Evolutionary conservation across 2,113 vertebrate genomes (phyloP).

Genomic region (Nothocercus julius): DNA sequence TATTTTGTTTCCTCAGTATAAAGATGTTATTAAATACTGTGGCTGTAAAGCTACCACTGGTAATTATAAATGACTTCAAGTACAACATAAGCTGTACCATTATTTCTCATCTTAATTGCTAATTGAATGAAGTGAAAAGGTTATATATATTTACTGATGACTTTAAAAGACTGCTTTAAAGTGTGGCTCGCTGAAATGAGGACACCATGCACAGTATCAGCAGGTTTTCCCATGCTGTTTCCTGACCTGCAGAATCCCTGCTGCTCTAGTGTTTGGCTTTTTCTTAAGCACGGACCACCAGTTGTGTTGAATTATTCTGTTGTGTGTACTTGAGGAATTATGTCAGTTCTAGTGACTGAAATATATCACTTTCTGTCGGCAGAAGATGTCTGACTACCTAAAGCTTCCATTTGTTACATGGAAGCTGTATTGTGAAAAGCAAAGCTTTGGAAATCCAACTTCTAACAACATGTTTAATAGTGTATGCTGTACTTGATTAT

Average conservation of each 20-base stretch:
- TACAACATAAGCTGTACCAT: background rate
- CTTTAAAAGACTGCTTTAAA: background rate
- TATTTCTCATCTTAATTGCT: background rate
- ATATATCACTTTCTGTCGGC: background rate
- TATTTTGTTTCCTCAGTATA: background rate
- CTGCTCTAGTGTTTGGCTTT: slow-evolving; percentile 11
- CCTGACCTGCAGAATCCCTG: slow-evolving; percentile 39
- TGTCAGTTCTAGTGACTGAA: background rate
- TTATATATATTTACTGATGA: background rate
- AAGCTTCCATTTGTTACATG: background rate
- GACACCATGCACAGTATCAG: background rate
- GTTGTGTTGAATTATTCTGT: slow-evolving; percentile 17
- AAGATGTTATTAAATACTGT: background rate
- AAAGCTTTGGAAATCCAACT: background rate
- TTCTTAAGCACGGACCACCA: slow-evolving; percentile 22
- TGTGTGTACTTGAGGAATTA: background rate
- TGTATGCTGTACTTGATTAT: background rate
- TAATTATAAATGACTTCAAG: background rate
- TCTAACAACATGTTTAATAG: background rate
- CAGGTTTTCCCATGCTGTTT: slow-evolving; percentile 36
- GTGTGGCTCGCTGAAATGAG: background rate
- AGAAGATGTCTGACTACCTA: background rate
- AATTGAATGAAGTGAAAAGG: background rate
- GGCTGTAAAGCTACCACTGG: background rate
- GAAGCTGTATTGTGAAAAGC: background rate